Evolutionary conservation across 2,797 vertebrate species (phyloP).

Genomic region (Onychomys torridus): DNA sequence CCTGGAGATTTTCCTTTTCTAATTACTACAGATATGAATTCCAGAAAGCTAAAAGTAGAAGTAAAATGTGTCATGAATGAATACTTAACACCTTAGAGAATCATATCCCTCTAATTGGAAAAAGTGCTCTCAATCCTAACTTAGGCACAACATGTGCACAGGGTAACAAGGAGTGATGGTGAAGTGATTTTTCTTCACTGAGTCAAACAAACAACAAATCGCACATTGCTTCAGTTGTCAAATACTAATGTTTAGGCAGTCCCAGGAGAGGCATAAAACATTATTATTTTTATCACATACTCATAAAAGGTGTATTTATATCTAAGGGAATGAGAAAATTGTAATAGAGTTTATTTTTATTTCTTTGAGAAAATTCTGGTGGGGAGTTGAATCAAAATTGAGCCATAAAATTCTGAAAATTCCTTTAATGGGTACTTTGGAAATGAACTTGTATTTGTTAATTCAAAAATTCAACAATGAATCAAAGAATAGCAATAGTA

Average conservation of each 20-base stretch:
- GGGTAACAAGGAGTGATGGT: slow-evolving; percentile 94
- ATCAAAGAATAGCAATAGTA: slow-evolving; percentile 90
- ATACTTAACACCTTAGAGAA: slow-evolving; percentile 95
- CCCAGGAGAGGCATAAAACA: slow-evolving; percentile 89
- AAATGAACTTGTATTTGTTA: slow-evolving; percentile 87
- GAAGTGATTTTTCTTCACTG: slow-evolving; percentile 93
- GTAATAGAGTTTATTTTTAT: slow-evolving; percentile 90
- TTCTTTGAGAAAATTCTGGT: slow-evolving; percentile 90
- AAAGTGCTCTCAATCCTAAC: slow-evolving; percentile 94
- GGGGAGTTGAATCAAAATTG: slow-evolving; percentile 90
- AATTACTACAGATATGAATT: slow-evolving; percentile 93
- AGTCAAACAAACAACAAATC: slow-evolving; percentile 95
- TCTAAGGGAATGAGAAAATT: slow-evolving; percentile 89
- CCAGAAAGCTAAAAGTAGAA: slow-evolving; percentile 94
- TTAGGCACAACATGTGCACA: slow-evolving; percentile 91
- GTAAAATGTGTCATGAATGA: slow-evolving; percentile 97
- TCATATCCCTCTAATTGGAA: slow-evolving; percentile 95
- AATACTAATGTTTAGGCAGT: slow-evolving; percentile 93
- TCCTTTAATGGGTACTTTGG: slow-evolving; percentile 89
- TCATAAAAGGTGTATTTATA: slow-evolving; percentile 92
- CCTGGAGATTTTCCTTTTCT: slow-evolving; percentile 93
- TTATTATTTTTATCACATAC: slow-evolving; percentile 93
- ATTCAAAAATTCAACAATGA: slow-evolving; percentile 88
- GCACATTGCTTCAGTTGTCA: slow-evolving; percentile 93
- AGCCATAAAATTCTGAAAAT: slow-evolving; percentile 86